These are phyloP conservation scores for Dermatemys mawii DNA, from an alignment of 2,113 vertebrate genomes.

Conservation along the genomic window DNA sequence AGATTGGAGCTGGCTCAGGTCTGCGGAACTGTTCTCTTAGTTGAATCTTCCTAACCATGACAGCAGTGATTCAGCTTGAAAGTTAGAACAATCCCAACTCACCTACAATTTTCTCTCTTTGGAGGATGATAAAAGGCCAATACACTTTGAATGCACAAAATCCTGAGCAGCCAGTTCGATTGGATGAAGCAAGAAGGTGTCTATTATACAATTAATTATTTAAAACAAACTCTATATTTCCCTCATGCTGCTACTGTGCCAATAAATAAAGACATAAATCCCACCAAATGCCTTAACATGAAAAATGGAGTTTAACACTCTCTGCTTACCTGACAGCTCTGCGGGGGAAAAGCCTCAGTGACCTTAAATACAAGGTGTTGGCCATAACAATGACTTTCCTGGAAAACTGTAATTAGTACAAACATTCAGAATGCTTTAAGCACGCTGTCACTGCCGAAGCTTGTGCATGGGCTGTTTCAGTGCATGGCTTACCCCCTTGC, in stretches of 20 bases:
- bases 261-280: accelerated
- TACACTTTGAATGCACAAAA: background rate
- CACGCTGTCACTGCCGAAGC: background rate
- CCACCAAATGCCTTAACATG: background rate
- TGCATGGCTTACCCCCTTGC: background rate
- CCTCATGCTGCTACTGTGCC: background rate
- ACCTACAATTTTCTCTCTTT: background rate
- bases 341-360: background rate
- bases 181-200: background rate
- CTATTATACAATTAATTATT: background rate
- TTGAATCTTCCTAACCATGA: background rate
- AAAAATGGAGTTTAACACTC: background rate
- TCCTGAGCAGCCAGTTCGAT: background rate
- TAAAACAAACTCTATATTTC: background rate
- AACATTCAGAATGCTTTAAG: constrained; percentile 47
- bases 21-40: background rate
- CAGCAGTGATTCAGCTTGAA: background rate
- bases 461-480: accelerated
- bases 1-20: background rate
- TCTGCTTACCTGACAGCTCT: constrained; percentile 11
- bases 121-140: background rate
- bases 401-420: constrained; percentile 50
- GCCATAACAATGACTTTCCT: constrained; percentile 1
- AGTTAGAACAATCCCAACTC: background rate
- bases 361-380: constrained; percentile 17